Evolutionary conservation across 2,888 invertebrate genomes (phyloP).

Genomic region (Invenusta paracnida): DNA sequence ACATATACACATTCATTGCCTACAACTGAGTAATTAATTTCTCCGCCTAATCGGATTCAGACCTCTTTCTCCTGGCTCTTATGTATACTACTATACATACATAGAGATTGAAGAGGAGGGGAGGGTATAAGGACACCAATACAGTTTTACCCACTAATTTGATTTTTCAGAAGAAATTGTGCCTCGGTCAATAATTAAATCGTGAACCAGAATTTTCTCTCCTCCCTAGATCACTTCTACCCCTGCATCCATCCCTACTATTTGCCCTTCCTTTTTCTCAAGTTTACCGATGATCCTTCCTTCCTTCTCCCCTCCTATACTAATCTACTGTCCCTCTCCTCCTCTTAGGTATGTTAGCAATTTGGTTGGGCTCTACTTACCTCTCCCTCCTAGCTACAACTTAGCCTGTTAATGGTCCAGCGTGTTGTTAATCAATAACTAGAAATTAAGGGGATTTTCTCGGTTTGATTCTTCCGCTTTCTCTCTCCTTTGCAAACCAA

Average conservation of each 20-base stretch:
- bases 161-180: not conserved
- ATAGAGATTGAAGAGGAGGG: too few species aligned
- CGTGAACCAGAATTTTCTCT: not conserved
- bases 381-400: not conserved
- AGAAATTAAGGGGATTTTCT: not conserved
- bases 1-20: too few species aligned
- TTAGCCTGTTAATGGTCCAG: not conserved
- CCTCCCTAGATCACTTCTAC: too few species aligned
- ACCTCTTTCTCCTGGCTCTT: too few species aligned
- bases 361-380: not conserved
- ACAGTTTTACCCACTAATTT: not conserved
- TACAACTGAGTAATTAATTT: too few species aligned
- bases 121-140: too few species aligned
- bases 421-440: not conserved
- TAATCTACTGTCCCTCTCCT: not conserved
- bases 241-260: too few species aligned
- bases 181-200: not conserved
- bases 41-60: too few species aligned
- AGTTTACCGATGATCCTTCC: too few species aligned
- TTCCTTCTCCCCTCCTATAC: not conserved
- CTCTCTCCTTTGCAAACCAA: not conserved
- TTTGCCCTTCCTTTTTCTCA: too few species aligned
- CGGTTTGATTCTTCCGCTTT: not conserved
- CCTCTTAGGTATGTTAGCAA: too few species aligned
- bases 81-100: too few species aligned